Evolutionary conservation across 2,113 vertebrate genomes (phyloP).

Genomic region (Gavialis gangeticus): DNA sequence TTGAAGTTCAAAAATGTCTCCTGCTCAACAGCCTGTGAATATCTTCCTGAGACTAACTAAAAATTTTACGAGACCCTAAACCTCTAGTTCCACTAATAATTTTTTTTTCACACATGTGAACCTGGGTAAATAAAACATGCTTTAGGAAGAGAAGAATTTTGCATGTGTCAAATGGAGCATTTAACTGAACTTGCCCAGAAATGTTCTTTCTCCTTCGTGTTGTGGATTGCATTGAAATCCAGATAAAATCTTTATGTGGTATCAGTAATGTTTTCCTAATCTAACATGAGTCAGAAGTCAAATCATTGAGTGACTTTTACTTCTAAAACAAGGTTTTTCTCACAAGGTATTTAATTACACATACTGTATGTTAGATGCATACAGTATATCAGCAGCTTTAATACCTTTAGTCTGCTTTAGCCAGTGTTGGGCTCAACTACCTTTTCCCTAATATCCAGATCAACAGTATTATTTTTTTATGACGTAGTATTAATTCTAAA

Average conservation of each 20-base stretch:
- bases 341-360: conserved; percentile 55
- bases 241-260: conserved; percentile 25
- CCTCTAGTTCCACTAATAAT: conserved; percentile 21
- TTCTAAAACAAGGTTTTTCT: conserved; percentile 56
- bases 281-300: conserved; percentile 54
- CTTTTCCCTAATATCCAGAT: conserved; percentile 24
- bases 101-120: conserved; percentile 7
- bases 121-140: conserved; percentile 48
- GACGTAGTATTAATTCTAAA: conserved; percentile 25
- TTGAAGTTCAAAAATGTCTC: conserved; percentile 37
- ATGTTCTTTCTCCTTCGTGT: background rate
- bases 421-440: background rate
- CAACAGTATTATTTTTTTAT: background rate
- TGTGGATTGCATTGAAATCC: background rate
- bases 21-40: conserved; percentile 37
- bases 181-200: conserved; percentile 24
- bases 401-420: conserved; percentile 46
- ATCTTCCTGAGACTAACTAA: conserved; percentile 44
- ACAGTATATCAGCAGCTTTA: conserved; percentile 11
- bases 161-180: conserved; percentile 11
- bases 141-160: background rate
- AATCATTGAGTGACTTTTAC: conserved; percentile 38
- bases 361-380: conserved; percentile 9
- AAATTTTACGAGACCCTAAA: conserved; percentile 64
- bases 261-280: background rate